Conservation (phyloP, 2,888 invertebrate species). For the Caradrina kadenii region DNA sequence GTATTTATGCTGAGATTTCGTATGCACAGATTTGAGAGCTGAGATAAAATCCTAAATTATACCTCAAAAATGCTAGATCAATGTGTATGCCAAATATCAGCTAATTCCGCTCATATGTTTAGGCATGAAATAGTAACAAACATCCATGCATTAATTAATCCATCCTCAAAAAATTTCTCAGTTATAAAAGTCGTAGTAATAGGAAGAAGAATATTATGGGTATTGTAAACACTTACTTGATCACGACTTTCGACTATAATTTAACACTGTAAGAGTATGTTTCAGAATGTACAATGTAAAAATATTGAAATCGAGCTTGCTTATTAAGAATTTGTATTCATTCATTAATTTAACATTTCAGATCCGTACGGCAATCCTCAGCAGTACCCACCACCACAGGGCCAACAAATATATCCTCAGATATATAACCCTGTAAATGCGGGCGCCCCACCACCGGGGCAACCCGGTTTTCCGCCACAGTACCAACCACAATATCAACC, state of each 20-base stretch:
- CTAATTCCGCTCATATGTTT: too few species aligned
- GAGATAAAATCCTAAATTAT: too few species aligned
- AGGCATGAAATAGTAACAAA: too few species aligned
- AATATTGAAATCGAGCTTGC: neutral
- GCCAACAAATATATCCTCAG: constrained; percentile 79
- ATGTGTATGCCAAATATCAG: too few species aligned
- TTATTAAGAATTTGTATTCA: neutral
- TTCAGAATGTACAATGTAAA: neutral
- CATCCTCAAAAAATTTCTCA: too few species aligned
- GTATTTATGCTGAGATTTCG: too few species aligned
- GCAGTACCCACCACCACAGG: constrained; percentile 80
- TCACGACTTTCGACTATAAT: neutral
- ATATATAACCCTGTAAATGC: constrained; percentile 77
- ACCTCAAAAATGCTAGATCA: too few species aligned
- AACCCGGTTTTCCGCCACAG: constrained; percentile 60
- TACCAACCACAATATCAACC: constrained; percentile 57
- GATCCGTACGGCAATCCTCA: constrained; percentile 79
- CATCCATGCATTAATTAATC: too few species aligned
- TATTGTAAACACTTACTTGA: neutral
- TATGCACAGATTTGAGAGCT: too few species aligned
- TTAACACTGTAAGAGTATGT: neutral
- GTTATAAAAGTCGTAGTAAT: too few species aligned
- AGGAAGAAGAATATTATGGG: too few species aligned
- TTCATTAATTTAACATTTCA: constrained; percentile 64
- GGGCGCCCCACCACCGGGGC: constrained; percentile 66